These are phyloP conservation scores for Trachymyrmex septentrionalis DNA, from an alignment of 1,140 invertebrate species.

Conservation along the genomic window DNA sequence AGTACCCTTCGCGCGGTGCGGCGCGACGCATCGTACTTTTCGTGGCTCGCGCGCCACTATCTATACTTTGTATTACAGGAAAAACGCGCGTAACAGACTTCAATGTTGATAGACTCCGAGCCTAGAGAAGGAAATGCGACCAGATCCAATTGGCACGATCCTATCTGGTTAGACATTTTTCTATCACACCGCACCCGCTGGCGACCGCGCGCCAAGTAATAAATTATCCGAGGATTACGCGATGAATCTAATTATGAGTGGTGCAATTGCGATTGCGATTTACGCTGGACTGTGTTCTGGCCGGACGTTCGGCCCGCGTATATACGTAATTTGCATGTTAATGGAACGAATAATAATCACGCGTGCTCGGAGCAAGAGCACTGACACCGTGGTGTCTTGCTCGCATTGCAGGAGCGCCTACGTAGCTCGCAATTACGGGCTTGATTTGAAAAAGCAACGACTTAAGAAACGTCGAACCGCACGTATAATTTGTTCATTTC, in stretches of 20 bases:
- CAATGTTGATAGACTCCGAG: background rate
- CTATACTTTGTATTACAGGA: constrained; percentile 27
- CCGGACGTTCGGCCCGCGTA: constrained; percentile 29
- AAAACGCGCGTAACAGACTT: constrained; percentile 27
- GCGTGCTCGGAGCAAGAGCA: constrained; percentile 13
- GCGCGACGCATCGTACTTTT: constrained; percentile 8
- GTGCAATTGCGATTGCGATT: constrained; percentile 57
- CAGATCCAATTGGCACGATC: constrained; percentile 1
- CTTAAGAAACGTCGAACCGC: background rate
- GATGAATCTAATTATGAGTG: constrained; percentile 58
- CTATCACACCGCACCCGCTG: constrained; percentile 7
- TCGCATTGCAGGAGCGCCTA: background rate
- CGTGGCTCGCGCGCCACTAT: constrained; percentile 19
- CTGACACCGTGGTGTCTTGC: constrained; percentile 2
- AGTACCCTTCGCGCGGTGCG: too few species aligned
- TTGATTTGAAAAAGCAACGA: background rate
- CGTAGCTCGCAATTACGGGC: constrained; percentile 1
- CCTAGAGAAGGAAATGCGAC: background rate
- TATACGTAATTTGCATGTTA: constrained; percentile 56
- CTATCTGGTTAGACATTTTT: constrained; percentile 21
- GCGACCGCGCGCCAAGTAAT: constrained; percentile 15
- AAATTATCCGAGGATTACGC: constrained; percentile 51
- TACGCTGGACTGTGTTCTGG: background rate
- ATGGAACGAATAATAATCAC: constrained; percentile 61
- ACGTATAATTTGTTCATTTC: background rate